Base-by-base conservation (phyloP, 2,888 invertebrate species). In the Macrophya annulata region DNA sequence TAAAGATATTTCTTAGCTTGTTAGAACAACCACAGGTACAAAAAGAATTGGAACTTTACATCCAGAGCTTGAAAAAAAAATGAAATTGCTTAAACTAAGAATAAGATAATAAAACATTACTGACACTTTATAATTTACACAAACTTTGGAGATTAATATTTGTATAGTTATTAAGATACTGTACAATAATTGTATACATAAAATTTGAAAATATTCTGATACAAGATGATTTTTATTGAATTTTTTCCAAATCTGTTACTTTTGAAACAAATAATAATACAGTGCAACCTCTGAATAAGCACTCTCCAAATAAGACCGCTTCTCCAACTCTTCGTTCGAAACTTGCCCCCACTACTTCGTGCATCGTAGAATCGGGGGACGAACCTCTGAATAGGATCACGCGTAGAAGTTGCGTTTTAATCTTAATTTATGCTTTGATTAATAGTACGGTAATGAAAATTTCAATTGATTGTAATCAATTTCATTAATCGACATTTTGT, bases 11-110 rank as follows among this genome's bases (percentile, higher is more conserved):
- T 92, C 81, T 97, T 4, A 93, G 93, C 45, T 95, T 95, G 89
- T 91, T 96, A 0, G 94, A 94, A 84, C 94, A 95, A 86, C 96
- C 97, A 1, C 94, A 95, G 89, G 95, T 97, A 0, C 98, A 98
- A 92, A 95, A 96, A 89, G 95, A 95, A 0, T 92, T 98, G 84
- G 97, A 96, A 88, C 90, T 95, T 88, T 98, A 98, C 91, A 93
- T 97, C 51, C 95, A 96, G 89, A 93, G 94, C 71, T 93, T 97
- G 81, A 97, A 97, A 91, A 81, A 81, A 17, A 81, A 81, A 43
- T 81, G 25, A 43, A 21, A 62, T 43, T 12, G 12, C 43, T 0
- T 1, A 81, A 59, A 37, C 59, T 43, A n/a, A 51, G 43, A n/a
- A 4, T 74, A 45, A 4, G n/a, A 25, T 21, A n/a, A 45, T 45